Conservation (phyloP, 2,113 vertebrate species). For the Anoura caudifer region DNA sequence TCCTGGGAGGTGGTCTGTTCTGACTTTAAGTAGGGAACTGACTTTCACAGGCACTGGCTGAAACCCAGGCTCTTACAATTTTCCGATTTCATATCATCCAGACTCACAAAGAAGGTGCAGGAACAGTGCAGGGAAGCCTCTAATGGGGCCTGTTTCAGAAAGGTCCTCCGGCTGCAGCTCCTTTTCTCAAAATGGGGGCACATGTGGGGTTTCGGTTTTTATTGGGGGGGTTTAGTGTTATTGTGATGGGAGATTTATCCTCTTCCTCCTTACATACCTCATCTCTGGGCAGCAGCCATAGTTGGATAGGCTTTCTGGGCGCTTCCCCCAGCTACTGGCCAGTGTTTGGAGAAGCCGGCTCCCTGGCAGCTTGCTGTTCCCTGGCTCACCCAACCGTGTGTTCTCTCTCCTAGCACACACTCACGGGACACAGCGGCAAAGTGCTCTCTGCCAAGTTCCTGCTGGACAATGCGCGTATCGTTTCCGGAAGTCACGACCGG, state of each 20-base stretch:
- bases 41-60: background rate
- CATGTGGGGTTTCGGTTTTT: background rate
- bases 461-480: constrained; percentile 96
- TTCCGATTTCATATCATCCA: background rate
- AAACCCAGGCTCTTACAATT: background rate
- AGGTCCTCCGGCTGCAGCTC: too few species aligned
- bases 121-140: background rate
- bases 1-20: background rate
- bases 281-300: background rate
- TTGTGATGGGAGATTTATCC: background rate
- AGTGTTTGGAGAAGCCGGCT: background rate
- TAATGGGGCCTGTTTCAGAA: background rate
- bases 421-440: constrained; percentile 98
- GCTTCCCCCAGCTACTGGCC: background rate
- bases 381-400: background rate
- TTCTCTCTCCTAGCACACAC: constrained; percentile 88
- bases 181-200: background rate
- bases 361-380: background rate
- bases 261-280: background rate
- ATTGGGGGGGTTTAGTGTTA: background rate
- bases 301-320: background rate
- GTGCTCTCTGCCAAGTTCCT: constrained; percentile 97
- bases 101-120: background rate
- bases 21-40: background rate
- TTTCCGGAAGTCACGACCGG: constrained; percentile 96